These are phyloP conservation scores for Hirtodrosophila duncani DNA, from an alignment of 2,888 invertebrate genomes.

Conservation along the genomic window DNA sequence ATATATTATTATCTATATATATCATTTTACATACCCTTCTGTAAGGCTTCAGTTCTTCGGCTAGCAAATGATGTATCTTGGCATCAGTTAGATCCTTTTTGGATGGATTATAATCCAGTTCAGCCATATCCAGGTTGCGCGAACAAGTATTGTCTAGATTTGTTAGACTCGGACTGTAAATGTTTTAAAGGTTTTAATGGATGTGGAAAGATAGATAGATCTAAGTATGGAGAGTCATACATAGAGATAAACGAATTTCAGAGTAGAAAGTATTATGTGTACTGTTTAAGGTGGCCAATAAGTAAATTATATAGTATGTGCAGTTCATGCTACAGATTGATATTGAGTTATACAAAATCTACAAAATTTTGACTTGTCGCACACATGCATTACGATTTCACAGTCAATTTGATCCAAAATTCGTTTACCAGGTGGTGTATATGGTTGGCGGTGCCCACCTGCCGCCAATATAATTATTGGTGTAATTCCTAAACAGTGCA, in stretches of 20 bases:
- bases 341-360: constrained; percentile 19
- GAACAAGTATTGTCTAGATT: constrained; percentile 88
- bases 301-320: constrained; percentile 11
- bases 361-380: constrained; percentile 9
- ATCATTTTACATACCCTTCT: constrained; percentile 84
- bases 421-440: constrained; percentile 80
- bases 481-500: constrained; percentile 93
- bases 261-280: constrained; percentile 40
- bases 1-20: no score
- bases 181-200: no score
- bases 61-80: constrained; percentile 94
- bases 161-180: constrained; percentile 87
- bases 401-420: constrained; percentile 73
- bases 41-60: constrained; percentile 92
- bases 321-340: constrained; percentile 20
- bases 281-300: constrained; percentile 9
- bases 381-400: constrained; percentile 37
- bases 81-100: constrained; percentile 95
- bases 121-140: constrained; percentile 95
- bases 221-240: constrained; percentile 24
- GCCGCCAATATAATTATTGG: constrained; percentile 89
- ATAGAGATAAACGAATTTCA: constrained; percentile 77
- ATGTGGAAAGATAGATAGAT: constrained; percentile 11
- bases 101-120: constrained; percentile 94
- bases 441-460: constrained; percentile 84